Percentiles rank a stretch among this genome's conserved stretches.
Conservation (phyloP, 2,888 invertebrate genomes). For the Idaea dimidiata region DNA sequence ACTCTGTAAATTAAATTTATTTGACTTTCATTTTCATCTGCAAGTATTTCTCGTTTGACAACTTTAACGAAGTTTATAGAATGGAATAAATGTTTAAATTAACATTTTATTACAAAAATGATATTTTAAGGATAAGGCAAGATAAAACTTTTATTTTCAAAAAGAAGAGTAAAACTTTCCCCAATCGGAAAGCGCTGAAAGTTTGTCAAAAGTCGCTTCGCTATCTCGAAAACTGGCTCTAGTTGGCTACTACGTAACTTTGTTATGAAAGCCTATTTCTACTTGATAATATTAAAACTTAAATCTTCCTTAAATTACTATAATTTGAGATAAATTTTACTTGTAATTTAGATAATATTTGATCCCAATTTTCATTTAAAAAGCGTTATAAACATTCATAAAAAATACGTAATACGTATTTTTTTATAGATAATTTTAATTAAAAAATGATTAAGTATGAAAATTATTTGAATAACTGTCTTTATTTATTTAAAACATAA, state of each 20-base stretch:
- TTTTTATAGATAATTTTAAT: background rate
- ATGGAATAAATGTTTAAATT: too few species aligned
- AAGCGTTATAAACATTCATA: background rate
- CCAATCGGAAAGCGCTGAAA: background rate
- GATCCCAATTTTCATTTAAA: background rate
- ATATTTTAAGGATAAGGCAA: background rate
- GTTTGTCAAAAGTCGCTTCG: background rate
- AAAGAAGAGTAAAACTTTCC: background rate
- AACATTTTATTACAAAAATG: too few species aligned
- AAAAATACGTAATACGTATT: background rate
- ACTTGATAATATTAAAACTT: background rate
- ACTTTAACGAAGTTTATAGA: too few species aligned
- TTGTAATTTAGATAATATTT: background rate
- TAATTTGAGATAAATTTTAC: background rate
- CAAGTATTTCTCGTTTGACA: too few species aligned
- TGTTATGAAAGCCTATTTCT: background rate
- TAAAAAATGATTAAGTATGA: background rate
- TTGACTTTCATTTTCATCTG: too few species aligned
- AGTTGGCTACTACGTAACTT: background rate
- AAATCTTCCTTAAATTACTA: background rate
- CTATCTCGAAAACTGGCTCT: background rate
- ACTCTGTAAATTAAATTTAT: too few species aligned
- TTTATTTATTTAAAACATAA: too few species aligned
- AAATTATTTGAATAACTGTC: background rate
- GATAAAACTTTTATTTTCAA: background rate